Evolutionary conservation across 2,797 vertebrate species (phyloP), one percentile per base, ranked within the genome.

Genomic region (Choloepus didactylus): DNA sequence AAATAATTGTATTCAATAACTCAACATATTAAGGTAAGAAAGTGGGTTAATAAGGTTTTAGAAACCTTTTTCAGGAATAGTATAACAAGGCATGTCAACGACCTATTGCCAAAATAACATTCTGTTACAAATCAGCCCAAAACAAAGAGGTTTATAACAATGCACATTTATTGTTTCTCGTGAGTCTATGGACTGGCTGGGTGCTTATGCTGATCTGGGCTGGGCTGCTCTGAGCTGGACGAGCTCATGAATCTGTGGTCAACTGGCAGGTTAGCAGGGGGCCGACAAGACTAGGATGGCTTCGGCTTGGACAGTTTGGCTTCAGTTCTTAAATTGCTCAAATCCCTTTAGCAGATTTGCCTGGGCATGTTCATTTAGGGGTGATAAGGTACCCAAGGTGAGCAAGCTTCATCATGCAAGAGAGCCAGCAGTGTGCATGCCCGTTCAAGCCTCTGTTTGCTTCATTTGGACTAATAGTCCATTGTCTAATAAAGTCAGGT

Each of bases 1-100:
- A 64, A 49, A 67, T 75, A 70, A 87, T 41, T 82, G 2, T 67
- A 9, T 35, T 87, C 25, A 88, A 67, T 56, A 89, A 64, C 2
- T 38, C 54, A 82, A 12, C 27, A 54, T 44, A 31, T 51, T 84
- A 16, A 79, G 23, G 64, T 18, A 92, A 87, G 82, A 54, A 59
- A 25, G 54, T 69, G 38, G 3, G 2, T 88, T 82, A 64, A 46
- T 83, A 88, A 41, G 8, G 49, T 72, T 83, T 93, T 51, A 69
- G n/a, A 85, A 93, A 81, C 7, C 27, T 18, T 66, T 94, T 96
- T 93, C 25, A 75, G 38, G 89, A 44, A 41, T 67, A n/a, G 11
- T 59, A 76, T 59, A 67, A 86, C 0, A 4, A 62, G 27, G 16
- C 62, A 0, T 64, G 41, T 54, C 25, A 80, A 15, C 92, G 62